Base-by-base conservation (phyloP, 2,113 vertebrate genomes). In the Hassar affinis region DNA sequence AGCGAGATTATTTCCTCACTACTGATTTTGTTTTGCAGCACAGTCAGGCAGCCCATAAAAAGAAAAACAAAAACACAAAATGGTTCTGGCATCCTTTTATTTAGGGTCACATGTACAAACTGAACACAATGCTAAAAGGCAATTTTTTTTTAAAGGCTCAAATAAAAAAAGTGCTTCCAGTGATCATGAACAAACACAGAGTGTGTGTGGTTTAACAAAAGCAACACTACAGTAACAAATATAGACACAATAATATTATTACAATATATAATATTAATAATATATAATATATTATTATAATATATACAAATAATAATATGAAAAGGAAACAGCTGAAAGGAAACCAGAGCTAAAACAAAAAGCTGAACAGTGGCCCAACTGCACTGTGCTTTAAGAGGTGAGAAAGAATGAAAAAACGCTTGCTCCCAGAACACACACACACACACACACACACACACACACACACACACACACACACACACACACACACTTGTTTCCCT, bases 121-220 rank as follows among this genome's bases (percentile, higher is more conserved):
- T 11, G n/a, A 76, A 76, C 17, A 52, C 72, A 30, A 11, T 25
- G 10, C 15, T 30, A 6, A 49, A 9, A 27, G 17, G 12, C 2
- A 3, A 79, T 5, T 1, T n/a, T 6, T 15, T 49, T 49, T n/a
- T 9, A 49, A 74, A 47, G 22, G 22, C 69, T 30, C 17, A 71
- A 47, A 22, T 42, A 14, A 72, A n/a, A 68, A 78, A 59, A 79
- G 77, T 62, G 77, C 57, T 47, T 61, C 9, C 22, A 79, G 77
- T 47, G 27, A 56, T 17, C 8, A 15, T 54, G 35, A 78, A 42
- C 33, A 35, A 42, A 59, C 12, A 74, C 12, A 1, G 5, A 49
- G 45, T 27, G 17, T 10, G n/a, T 45, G 12, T 1, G 2, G 38
- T 71, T 71, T 47, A 10, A 52, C 15, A 30, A 75, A 75, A 27